Evolutionary conservation across 2,888 invertebrate genomes (phyloP).

Genomic region (Schrankia costaestrigalis): DNA sequence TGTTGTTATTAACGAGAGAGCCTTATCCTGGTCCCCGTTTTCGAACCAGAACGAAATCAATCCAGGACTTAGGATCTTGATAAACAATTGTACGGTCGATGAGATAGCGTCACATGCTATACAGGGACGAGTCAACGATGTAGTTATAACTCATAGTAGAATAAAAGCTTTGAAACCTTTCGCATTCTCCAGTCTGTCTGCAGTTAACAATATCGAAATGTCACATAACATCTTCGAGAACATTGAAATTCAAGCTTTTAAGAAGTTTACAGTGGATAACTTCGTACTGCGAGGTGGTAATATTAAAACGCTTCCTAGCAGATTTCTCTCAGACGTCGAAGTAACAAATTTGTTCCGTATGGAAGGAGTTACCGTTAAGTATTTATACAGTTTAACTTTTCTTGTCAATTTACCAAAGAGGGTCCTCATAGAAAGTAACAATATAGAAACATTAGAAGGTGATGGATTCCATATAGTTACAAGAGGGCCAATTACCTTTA

Average conservation of each 20-base stretch:
- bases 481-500: constrained; percentile 83
- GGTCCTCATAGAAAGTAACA: constrained; percentile 82
- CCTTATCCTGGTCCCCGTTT: constrained; percentile 81
- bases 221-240: constrained; percentile 80
- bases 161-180: constrained; percentile 84
- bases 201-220: constrained; percentile 83
- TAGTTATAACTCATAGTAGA: constrained; percentile 82
- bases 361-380: constrained; percentile 83
- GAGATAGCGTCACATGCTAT: constrained; percentile 83
- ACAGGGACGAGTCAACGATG: constrained; percentile 85
- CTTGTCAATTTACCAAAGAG: constrained; percentile 82
- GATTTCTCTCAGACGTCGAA: constrained; percentile 87
- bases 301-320: constrained; percentile 83
- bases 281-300: constrained; percentile 83
- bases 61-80: constrained; percentile 75
- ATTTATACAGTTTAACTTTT: constrained; percentile 85
- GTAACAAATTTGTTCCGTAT: constrained; percentile 84
- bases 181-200: constrained; percentile 86
- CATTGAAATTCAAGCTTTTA: constrained; percentile 87
- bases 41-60: constrained; percentile 84
- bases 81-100: constrained; percentile 74
- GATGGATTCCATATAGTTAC: constrained; percentile 83
- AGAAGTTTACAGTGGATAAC: constrained; percentile 86
- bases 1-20: constrained; percentile 81
- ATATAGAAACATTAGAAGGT: constrained; percentile 81